A percentile compares a stretch with the other conserved stretches of the same genome.
These are phyloP conservation scores for Phaonia tiefii DNA, from an alignment of 2,888 invertebrate genomes.

Conservation along the genomic window DNA sequence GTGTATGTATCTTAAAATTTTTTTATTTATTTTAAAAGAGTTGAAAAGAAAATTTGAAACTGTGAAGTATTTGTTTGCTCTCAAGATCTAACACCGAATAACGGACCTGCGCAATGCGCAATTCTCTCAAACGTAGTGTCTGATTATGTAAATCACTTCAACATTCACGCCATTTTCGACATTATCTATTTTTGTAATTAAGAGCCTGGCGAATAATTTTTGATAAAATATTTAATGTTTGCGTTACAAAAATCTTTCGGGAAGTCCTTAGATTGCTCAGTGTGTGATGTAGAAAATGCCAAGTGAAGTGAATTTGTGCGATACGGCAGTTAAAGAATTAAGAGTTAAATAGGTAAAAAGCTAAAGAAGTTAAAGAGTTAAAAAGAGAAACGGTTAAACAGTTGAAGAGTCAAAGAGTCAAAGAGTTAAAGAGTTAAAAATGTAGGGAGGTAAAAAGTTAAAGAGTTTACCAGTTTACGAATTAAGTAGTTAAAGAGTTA, in stretches of 20 bases:
- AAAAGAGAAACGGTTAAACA: background rate
- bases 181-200: background rate
- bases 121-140: no score
- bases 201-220: background rate
- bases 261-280: constrained; percentile 45
- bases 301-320: no score
- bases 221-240: no score
- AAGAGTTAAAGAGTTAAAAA: constrained; percentile 7
- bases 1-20: no score
- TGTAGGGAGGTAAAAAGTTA: constrained; percentile 4
- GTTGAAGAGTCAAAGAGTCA: background rate
- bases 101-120: no score
- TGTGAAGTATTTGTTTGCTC: background rate
- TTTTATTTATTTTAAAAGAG: no score
- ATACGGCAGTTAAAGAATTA: background rate
- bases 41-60: constrained; percentile 3
- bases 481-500: constrained; percentile 1
- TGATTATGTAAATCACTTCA: no score
- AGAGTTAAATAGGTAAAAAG: background rate
- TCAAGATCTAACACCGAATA: no score
- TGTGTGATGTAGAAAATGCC: background rate
- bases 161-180: no score
- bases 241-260: background rate
- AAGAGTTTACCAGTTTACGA: background rate
- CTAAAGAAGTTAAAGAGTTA: background rate